Evolutionary conservation across 2,888 invertebrate species (phyloP).

Genomic region (Scotopteryx bipunctaria): DNA sequence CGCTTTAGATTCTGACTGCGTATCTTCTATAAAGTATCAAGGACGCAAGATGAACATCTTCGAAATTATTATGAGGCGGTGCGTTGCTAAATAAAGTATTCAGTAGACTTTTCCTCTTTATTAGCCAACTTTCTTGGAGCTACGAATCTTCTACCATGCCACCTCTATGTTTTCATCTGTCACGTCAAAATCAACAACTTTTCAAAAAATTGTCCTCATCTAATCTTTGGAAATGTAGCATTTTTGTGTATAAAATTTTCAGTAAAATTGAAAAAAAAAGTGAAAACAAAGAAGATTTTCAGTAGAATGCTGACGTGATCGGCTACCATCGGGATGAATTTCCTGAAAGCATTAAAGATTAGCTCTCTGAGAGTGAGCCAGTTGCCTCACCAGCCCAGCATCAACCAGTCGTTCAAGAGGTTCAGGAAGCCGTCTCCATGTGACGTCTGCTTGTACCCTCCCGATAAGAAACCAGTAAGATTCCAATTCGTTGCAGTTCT

Average conservation of each 20-base stretch:
- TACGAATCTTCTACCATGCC: too few species aligned
- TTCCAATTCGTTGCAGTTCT: too few species aligned
- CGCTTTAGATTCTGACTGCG: too few species aligned
- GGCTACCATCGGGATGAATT: constrained; percentile 24
- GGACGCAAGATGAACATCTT: too few species aligned
- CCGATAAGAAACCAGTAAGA: constrained; percentile 55
- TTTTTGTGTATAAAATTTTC: too few species aligned
- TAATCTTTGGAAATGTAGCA: constrained; percentile 2
- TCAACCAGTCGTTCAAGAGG: constrained; percentile 35
- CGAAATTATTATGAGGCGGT: too few species aligned
- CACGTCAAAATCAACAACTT: not conserved
- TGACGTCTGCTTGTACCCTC: constrained; percentile 41
- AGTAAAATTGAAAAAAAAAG: constrained; percentile 6
- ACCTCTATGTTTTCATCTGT: constrained; percentile 2
- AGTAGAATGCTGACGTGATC: constrained; percentile 18
- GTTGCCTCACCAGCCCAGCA: constrained; percentile 16
- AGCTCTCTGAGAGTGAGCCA: constrained; percentile 23
- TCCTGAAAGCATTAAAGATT: constrained; percentile 25
- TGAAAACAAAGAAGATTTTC: constrained; percentile 2
- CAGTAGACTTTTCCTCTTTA: too few species aligned
- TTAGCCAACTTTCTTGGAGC: too few species aligned
- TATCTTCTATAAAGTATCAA: too few species aligned
- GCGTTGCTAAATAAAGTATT: too few species aligned
- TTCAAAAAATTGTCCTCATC: not conserved
- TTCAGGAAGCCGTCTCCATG: constrained; percentile 50